Evolutionary conservation across 2,797 vertebrate species (phyloP).

Genomic region (Coregonus ussuriensis): DNA sequence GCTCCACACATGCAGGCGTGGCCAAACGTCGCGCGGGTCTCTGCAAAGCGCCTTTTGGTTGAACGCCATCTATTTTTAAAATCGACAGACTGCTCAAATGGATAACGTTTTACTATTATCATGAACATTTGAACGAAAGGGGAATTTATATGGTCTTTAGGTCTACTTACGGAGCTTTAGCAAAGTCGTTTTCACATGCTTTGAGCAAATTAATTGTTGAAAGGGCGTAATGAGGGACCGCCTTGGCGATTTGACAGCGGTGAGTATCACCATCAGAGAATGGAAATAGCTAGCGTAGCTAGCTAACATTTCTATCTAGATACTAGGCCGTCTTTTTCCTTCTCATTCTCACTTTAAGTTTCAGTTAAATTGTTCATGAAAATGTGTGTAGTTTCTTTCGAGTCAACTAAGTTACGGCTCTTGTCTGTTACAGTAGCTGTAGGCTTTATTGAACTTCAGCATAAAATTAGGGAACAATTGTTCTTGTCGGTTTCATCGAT

Average conservation of each 20-base stretch:
- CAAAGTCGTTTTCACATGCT: not conserved
- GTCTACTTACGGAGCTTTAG: not conserved
- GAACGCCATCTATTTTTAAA: not conserved
- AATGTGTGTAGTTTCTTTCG: not conserved
- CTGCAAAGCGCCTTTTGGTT: too few relatives aligned
- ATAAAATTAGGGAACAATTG: not conserved
- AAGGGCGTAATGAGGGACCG: constrained; percentile 14
- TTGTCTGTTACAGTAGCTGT: not conserved
- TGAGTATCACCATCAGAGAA: not conserved
- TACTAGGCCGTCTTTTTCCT: not conserved
- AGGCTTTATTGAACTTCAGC: not conserved
- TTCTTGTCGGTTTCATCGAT: not conserved
- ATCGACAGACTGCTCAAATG: not conserved
- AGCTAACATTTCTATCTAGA: not conserved
- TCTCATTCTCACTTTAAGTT: not conserved
- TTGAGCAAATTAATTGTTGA: not conserved
- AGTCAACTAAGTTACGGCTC: not conserved
- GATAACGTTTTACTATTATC: not conserved
- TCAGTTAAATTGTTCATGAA: not conserved
- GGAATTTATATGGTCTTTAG: not conserved
- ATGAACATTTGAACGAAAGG: not conserved
- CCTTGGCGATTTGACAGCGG: constrained; percentile 7
- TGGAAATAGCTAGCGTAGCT: not conserved
- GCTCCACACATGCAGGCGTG: not conserved
- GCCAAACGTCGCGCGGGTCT: not conserved